Conservation (phyloP, 2,113 vertebrate genomes). For the Cyprinodon tularosa region DNA sequence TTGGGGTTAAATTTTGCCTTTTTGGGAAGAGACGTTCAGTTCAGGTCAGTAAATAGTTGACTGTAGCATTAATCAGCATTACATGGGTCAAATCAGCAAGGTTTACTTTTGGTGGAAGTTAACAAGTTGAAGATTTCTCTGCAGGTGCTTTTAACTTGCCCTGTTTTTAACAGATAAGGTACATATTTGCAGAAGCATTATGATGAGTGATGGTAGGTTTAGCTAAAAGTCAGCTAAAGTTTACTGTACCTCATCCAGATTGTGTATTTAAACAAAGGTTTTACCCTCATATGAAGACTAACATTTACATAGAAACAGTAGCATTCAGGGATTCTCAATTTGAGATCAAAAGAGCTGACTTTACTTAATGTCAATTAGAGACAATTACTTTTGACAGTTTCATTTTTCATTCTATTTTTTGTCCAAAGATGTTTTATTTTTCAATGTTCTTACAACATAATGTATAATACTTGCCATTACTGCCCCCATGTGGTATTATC, state of each 20-base stretch:
- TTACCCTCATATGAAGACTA: not conserved
- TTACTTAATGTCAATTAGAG: not conserved
- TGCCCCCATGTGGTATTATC: slow-evolving; percentile 30
- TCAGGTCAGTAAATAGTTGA: not conserved
- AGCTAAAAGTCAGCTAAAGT: not conserved
- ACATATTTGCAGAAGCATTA: not conserved
- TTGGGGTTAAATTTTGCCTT: not conserved
- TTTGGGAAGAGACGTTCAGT: not conserved
- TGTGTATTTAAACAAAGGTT: not conserved
- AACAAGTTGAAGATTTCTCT: not conserved
- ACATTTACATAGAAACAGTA: not conserved
- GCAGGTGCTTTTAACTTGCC: not conserved
- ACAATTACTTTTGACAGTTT: not conserved
- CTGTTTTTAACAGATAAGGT: not conserved
- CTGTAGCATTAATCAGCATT: not conserved
- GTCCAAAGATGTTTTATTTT: not conserved
- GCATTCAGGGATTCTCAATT: not conserved
- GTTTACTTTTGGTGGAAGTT: not conserved
- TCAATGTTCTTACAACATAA: not conserved
- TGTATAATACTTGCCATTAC: slow-evolving; percentile 7
- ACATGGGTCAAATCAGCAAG: not conserved
- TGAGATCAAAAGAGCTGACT: not conserved
- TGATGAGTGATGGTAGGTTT: not conserved
- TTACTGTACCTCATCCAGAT: not conserved
- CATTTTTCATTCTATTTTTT: not conserved